Evolutionary conservation across 2,113 vertebrate genomes (phyloP), one percentile per base, ranked within the genome.

Genomic region (mouse (Mus musculus)): DNA sequence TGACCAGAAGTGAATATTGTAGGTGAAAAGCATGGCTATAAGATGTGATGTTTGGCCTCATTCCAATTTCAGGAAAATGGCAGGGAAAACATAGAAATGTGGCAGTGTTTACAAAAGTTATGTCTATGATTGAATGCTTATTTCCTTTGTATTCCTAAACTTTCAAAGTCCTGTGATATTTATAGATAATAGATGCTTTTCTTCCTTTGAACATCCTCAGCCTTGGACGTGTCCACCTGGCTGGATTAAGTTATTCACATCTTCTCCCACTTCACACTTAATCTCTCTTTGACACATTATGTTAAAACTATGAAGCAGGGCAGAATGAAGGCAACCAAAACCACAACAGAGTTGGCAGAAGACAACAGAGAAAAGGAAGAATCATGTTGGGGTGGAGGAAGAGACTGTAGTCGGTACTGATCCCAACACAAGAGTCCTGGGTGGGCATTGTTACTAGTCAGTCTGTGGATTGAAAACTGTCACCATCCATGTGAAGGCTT

Each of bases 1-100:
- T 42, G n/a, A 46, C 24, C 73, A 26, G 4, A 85, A 59, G 36
- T 39, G 73, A 92, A 88, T 82, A 72, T 24, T n/a, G 24, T 73
- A 91, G 73, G 49, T 67, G 20, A 52, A 65, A 90, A 88, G 72
- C 39, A 93, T 59, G 46, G 67, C 7, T 88, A 49, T 73, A 65
- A 89, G 88, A 63, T 88, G 80, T 14, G 94, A 72, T 77, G 39
- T 36, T 61, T 88, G 42, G 42, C n/a, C 46, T 88, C 20, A 90
- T 89, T 92, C 42, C 9, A 80, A 24, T 85, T 65, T 94, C 88
- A 88, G 88, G 75, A 89, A 96, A 91, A 90, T 86, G 59, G 46
- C 71, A 77, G 69, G n/a, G 86, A 88, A 90, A 86, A 42, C 13
- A 19, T 10, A 16, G 80, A 88, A 89, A 20, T 13, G 46, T 52